Conservation (phyloP, 2,888 invertebrate species). For the Metallyticus violacea region DNA sequence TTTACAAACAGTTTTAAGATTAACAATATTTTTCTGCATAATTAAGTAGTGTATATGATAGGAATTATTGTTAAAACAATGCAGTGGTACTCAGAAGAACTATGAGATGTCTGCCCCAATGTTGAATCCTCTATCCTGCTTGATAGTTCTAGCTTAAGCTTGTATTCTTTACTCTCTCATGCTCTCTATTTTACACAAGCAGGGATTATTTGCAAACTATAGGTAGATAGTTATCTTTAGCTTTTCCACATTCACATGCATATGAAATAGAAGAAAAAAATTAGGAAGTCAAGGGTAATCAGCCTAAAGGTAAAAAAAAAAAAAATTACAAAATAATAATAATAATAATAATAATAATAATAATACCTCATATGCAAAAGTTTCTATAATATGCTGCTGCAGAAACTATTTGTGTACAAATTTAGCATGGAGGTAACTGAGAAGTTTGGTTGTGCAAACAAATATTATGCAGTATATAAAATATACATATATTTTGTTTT, state of each 20-base stretch:
- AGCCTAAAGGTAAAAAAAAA: background rate
- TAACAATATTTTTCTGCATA: no score
- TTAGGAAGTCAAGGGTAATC: background rate
- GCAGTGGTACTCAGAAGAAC: no score
- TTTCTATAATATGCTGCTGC: background rate
- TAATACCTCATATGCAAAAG: background rate
- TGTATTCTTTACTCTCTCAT: no score
- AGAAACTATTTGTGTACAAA: background rate
- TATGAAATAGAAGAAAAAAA: background rate
- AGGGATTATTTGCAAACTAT: no score
- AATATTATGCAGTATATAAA: background rate
- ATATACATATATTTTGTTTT: background rate
- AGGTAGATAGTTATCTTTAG: background rate
- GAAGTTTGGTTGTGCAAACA: background rate
- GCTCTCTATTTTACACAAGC: no score
- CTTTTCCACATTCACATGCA: background rate
- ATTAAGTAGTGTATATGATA: no score
- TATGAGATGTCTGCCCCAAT: no score
- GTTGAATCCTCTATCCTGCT: no score
- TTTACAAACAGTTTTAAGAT: no score
- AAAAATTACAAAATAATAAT: background rate
- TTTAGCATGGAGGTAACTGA: background rate
- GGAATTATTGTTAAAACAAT: no score
- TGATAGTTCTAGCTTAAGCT: no score
- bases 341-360: background rate